Conservation (phyloP, 2,113 vertebrate genomes). For the Andinoacara biseriatus region DNA sequence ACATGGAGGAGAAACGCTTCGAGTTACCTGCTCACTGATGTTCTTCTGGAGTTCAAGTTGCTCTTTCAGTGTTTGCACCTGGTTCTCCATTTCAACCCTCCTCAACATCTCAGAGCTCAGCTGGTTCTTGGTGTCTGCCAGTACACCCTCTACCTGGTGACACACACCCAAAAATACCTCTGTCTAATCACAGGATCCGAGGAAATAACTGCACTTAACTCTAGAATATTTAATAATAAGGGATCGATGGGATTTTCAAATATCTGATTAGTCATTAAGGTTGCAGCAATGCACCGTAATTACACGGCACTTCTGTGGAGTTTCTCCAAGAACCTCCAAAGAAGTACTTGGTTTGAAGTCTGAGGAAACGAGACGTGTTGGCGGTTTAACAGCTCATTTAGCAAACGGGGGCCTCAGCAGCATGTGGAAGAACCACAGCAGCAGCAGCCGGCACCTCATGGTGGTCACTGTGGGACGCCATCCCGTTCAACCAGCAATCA, state of each 20-base stretch:
- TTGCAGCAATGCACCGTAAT: neutral
- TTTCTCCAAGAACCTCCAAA: too few relatives aligned
- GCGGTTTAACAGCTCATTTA: too few relatives aligned
- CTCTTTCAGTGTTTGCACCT: conserved; percentile 82
- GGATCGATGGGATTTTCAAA: neutral
- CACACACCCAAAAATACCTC: neutral
- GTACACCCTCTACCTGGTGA: conserved; percentile 65
- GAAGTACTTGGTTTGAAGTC: too few relatives aligned
- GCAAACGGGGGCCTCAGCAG: too few relatives aligned
- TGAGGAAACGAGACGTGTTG: too few relatives aligned
- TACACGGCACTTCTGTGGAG: neutral
- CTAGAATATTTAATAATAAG: too few relatives aligned
- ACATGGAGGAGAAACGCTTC: neutral
- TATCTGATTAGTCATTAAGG: neutral
- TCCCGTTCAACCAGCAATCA: too few relatives aligned
- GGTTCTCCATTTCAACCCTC: conserved; percentile 84
- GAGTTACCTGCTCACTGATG: conserved; percentile 80
- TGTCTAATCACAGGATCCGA: neutral
- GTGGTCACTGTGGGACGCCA: too few relatives aligned
- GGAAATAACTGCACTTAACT: neutral
- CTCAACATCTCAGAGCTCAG: conserved; percentile 82
- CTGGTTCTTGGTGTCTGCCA: conserved; percentile 79
- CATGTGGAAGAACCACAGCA: too few relatives aligned
- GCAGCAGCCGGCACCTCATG: too few relatives aligned
- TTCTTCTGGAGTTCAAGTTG: conserved; percentile 83